These are phyloP conservation scores for Crotalus horridus DNA, from an alignment of 2,113 vertebrate species.

Conservation along the genomic window DNA sequence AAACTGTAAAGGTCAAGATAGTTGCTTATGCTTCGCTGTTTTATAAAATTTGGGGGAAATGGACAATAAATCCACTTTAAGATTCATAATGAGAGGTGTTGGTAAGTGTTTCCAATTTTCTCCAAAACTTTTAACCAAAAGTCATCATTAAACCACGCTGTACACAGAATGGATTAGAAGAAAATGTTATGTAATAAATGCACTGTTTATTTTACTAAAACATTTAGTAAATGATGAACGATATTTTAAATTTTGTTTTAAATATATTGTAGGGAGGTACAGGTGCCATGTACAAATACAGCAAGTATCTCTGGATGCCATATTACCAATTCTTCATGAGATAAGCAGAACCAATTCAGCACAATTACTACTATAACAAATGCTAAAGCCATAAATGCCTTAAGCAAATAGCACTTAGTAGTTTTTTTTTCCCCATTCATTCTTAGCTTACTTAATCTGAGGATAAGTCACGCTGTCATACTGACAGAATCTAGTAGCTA, in stretches of 20 bases:
- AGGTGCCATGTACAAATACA: neutral
- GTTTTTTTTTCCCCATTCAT: neutral
- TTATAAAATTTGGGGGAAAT: neutral
- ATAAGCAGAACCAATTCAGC: neutral
- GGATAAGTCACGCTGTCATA: neutral
- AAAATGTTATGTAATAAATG: neutral
- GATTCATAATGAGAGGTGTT: neutral
- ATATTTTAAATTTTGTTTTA: neutral
- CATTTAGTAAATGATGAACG: neutral
- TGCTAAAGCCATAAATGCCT: neutral
- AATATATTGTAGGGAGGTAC: neutral
- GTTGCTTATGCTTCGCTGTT: neutral
- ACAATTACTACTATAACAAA: neutral
- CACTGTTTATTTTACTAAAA: neutral
- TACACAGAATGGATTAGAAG: neutral
- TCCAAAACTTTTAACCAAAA: neutral
- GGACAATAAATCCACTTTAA: neutral
- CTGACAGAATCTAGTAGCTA: neutral
- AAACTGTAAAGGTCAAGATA: neutral
- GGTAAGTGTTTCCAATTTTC: neutral
- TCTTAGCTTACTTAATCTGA: neutral
- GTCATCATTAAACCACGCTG: neutral
- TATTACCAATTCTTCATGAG: neutral
- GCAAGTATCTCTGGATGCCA: neutral
- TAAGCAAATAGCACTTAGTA: neutral